A percentile compares a stretch with the other conserved stretches of the same genome.
Evolutionary conservation across 2,888 invertebrate species (phyloP).

Genomic region (Slavum lentiscoides): DNA sequence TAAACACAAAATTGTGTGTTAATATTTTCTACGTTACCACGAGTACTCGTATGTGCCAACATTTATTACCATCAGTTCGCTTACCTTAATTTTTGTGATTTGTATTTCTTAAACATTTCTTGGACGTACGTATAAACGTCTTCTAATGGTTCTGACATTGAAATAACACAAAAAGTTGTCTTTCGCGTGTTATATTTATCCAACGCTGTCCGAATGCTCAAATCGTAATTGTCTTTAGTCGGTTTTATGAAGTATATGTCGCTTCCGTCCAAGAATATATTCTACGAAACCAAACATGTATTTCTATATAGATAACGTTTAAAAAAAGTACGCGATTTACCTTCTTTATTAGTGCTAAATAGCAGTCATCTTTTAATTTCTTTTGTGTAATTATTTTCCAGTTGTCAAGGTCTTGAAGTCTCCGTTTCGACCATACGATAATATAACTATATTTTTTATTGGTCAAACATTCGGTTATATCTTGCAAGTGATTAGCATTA

Average conservation of each 20-base stretch:
- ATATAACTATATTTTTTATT: neutral
- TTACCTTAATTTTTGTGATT: constrained; percentile 11
- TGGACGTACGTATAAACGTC: neutral
- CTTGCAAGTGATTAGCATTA: neutral
- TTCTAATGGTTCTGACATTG: neutral
- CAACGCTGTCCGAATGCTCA: neutral
- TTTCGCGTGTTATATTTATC: neutral
- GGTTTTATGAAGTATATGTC: neutral
- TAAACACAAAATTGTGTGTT: neutral
- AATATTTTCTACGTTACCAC: neutral
- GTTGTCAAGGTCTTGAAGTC: neutral
- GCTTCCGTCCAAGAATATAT: neutral
- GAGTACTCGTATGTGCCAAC: no score
- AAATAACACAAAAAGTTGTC: neutral
- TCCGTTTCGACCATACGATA: neutral
- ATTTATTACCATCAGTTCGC: neutral
- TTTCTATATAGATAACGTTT: neutral
- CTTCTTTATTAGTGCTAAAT: constrained; percentile 18
- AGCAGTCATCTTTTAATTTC: neutral
- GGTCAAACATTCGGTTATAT: neutral
- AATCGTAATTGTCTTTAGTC: neutral
- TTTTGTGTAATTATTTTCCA: constrained; percentile 38
- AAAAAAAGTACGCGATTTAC: neutral
- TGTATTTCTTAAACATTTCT: constrained; percentile 1
- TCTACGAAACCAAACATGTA: neutral